phyloP scores from a whole-genome alignment of 2,797 vertebrate genomes.

The Siniperca obscura region DNA sequence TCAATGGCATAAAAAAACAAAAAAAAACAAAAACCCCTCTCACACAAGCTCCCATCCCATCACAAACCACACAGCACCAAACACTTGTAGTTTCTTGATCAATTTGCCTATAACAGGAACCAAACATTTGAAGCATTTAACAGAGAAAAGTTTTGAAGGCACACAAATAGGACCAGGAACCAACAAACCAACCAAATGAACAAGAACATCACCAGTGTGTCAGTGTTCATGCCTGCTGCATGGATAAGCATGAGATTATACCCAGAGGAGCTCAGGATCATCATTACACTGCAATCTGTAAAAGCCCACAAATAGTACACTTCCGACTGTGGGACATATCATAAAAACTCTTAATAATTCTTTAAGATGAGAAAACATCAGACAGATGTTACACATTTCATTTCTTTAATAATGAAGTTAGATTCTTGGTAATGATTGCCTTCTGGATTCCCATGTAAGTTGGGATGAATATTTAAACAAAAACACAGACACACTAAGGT shows the following conservation, averaged over 20 bases:
- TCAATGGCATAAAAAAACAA: slow-evolving; percentile 9
- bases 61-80: slow-evolving; percentile 65
- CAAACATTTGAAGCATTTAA: slow-evolving; percentile 44
- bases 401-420: neutral
- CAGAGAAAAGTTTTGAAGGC: slow-evolving; percentile 44
- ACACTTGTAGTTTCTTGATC: slow-evolving; percentile 36
- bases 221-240: slow-evolving; percentile 75
- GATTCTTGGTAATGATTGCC: slow-evolving; percentile 19
- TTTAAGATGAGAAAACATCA: slow-evolving; percentile 15
- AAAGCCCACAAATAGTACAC: slow-evolving; percentile 29
- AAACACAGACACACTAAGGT: slow-evolving; percentile 76
- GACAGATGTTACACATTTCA: neutral
- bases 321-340: slow-evolving; percentile 21
- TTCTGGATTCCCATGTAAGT: slow-evolving; percentile 44
- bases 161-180: slow-evolving; percentile 67
- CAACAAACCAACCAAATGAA: slow-evolving; percentile 71
- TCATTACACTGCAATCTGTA: slow-evolving; percentile 30
- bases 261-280: slow-evolving; percentile 59
- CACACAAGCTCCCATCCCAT: slow-evolving; percentile 66
- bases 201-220: slow-evolving; percentile 78
- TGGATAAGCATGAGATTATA: slow-evolving; percentile 55
- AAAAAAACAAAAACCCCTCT: slow-evolving; percentile 15
- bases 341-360: slow-evolving; percentile 25
- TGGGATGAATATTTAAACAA: slow-evolving; percentile 28
- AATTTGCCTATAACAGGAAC: slow-evolving; percentile 47